Evolutionary conservation across 2,113 vertebrate genomes (phyloP), one percentile per base, ranked within the genome.

Genomic region (Cacatua alba): DNA sequence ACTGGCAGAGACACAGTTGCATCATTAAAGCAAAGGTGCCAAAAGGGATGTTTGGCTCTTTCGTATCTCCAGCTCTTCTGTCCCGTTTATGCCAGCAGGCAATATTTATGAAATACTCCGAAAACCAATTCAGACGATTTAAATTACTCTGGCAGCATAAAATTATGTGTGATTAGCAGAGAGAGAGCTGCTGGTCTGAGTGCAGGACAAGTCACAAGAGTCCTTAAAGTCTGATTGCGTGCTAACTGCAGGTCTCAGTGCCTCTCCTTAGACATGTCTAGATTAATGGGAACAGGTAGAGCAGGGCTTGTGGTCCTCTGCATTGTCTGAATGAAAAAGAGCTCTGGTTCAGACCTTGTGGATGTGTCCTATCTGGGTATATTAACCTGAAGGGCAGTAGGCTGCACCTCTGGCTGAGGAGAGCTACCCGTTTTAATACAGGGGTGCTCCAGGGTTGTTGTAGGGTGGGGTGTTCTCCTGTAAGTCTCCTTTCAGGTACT

Each of bases 11-110:
- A 70, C 83, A 92, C 91, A 93, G 89, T 97, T 92, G 74, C 77
- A 95, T 93, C 89, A 93, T 95, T 95, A 96, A 77, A 96, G 74
- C 70, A 93, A 71, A 95, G 79, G 77, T 95, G 94, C 94, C 95
- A 96, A 95, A 94, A 96, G 81, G 67, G 51, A 82, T 87, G 62
- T 83, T 97, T 94, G 91, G 84, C 63, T 95, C 77, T 91, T 94
- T 93, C 83, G 76, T 37, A 71, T 91, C 82, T 76, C 78, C 74
- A 86, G 87, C 80, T 93, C 85, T 95, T 90, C 63, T 62, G 39
- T 90, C 67, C 53, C 6, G 0, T 89, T 78, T 59, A 60, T 88
- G 80, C 89, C 91, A 95, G 67, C 70, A 94, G 92, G 85, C 79
- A 90, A 88, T 94, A 96, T 92, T 96, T 95, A 94, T 97, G 87